phyloP scores from a whole-genome alignment of 2,113 vertebrate species.

The Ardeotis arabs region DNA sequence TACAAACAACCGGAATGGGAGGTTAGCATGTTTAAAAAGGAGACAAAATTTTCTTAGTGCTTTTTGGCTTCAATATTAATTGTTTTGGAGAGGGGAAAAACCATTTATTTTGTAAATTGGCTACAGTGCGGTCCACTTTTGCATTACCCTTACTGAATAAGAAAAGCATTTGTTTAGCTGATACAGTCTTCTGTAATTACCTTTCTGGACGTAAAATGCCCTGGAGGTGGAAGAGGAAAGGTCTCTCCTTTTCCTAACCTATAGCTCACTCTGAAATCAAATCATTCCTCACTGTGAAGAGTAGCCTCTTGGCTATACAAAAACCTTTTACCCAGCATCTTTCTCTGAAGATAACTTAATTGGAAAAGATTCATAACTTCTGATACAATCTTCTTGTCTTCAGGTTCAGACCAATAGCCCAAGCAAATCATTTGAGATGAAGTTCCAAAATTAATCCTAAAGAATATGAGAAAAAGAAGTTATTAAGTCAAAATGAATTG shows the following conservation, averaged over 20 bases:
- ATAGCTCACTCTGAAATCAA: slow-evolving; percentile 61
- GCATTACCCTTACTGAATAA: slow-evolving; percentile 19
- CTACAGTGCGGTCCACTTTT: background rate
- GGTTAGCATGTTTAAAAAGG: background rate
- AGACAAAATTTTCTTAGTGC: background rate
- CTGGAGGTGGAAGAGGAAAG: slow-evolving; percentile 43
- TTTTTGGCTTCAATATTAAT: background rate
- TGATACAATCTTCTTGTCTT: slow-evolving; percentile 63
- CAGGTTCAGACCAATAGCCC: slow-evolving; percentile 48
- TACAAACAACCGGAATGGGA: background rate
- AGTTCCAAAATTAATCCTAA: slow-evolving; percentile 49
- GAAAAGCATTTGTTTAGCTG: slow-evolving; percentile 42
- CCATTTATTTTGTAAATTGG: slow-evolving; percentile 9
- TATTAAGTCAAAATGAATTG: slow-evolving; percentile 33
- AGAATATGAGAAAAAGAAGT: background rate
- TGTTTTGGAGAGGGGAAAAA: background rate
- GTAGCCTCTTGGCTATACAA: slow-evolving; percentile 54
- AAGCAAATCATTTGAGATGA: slow-evolving; percentile 47
- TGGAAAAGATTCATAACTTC: slow-evolving; percentile 68
- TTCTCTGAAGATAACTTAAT: slow-evolving; percentile 60
- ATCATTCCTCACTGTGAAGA: slow-evolving; percentile 51
- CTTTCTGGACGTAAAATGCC: slow-evolving; percentile 16
- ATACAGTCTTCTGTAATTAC: slow-evolving; percentile 58
- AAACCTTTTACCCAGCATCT: slow-evolving; percentile 57
- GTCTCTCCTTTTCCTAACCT: slow-evolving; percentile 31